A percentile compares a stretch with the other conserved stretches of the same genome.
These are phyloP conservation scores for Toxotes jaculatrix DNA, from an alignment of 2,113 vertebrate genomes.

Conservation along the genomic window DNA sequence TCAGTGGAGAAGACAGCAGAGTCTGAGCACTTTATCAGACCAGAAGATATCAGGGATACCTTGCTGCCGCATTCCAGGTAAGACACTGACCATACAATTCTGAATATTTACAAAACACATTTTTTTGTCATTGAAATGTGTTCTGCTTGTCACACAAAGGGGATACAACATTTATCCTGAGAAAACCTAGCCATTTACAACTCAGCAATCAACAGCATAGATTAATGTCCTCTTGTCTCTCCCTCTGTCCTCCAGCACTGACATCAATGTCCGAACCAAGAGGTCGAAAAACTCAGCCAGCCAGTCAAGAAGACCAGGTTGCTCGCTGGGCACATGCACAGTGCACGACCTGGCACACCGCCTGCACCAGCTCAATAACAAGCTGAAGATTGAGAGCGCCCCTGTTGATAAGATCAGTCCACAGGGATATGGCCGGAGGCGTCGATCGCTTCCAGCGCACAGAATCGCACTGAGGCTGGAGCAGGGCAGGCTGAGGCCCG, in stretches of 20 bases:
- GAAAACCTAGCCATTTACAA: constrained; percentile 11
- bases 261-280: constrained; percentile 87
- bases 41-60: constrained; percentile 87
- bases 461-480: constrained; percentile 68
- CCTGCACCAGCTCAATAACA: constrained; percentile 89
- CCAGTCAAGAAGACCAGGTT: constrained; percentile 84
- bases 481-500: constrained; percentile 72
- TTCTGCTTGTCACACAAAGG: not conserved
- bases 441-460: constrained; percentile 82
- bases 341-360: constrained; percentile 91
- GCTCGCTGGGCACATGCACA: constrained; percentile 91
- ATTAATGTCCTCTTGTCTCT: constrained; percentile 60
- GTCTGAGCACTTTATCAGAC: constrained; percentile 78
- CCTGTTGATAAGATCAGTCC: constrained; percentile 90
- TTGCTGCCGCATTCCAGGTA: constrained; percentile 88
- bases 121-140: not conserved
- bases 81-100: constrained; percentile 31
- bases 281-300: constrained; percentile 88
- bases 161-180: not conserved
- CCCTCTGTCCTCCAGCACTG: constrained; percentile 73
- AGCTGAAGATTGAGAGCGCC: constrained; percentile 85
- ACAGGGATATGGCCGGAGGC: constrained; percentile 91
- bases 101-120: not conserved
- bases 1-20: constrained; percentile 64
- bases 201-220: constrained; percentile 27